Conservation (phyloP, 2,797 vertebrate genomes). For the Enteromius mattozi region DNA sequence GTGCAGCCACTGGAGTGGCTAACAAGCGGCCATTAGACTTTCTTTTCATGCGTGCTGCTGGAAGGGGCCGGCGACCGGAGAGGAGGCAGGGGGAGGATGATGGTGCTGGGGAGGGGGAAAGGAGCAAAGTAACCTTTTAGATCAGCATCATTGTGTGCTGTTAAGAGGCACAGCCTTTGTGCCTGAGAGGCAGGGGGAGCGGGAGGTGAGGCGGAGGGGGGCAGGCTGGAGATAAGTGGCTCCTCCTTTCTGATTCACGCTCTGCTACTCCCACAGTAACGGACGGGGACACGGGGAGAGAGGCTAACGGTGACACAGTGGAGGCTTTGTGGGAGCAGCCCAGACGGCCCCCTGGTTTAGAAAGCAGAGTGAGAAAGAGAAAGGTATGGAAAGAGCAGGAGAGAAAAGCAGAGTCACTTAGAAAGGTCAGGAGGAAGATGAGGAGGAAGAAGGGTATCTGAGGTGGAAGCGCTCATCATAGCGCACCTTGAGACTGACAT, state of each 20-base stretch:
- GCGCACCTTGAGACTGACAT: conserved; percentile 48
- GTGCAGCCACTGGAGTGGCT: conserved; percentile 87
- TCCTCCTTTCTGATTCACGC: conserved; percentile 82
- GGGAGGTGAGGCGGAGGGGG: conserved; percentile 56
- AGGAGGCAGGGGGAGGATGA: conserved; percentile 37
- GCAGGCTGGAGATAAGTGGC: conserved; percentile 68
- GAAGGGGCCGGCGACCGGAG: conserved; percentile 48
- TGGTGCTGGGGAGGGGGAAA: conserved; percentile 38
- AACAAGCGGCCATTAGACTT: conserved; percentile 90
- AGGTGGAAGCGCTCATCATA: conserved; percentile 43
- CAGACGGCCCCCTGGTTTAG: conserved; percentile 69
- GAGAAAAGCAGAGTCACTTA: conserved; percentile 28
- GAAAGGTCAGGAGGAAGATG: conserved; percentile 23
- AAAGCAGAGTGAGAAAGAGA: conserved; percentile 61
- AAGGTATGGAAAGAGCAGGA: conserved; percentile 39
- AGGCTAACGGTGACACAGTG: conserved; percentile 79
- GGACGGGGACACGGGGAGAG: conserved; percentile 69
- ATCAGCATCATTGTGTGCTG: conserved; percentile 80
- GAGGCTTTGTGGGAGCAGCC: conserved; percentile 90
- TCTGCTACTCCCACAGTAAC: conserved; percentile 81
- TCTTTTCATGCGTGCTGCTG: conserved; percentile 86
- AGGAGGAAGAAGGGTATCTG: conserved; percentile 18
- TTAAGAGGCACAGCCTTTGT: conserved; percentile 86
- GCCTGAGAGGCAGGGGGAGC: conserved; percentile 54
- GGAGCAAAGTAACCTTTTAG: conserved; percentile 75